Evolutionary conservation across 2,113 vertebrate genomes (phyloP), one percentile per base, ranked within the genome.

Genomic region (Notarius lentiginosus): DNA sequence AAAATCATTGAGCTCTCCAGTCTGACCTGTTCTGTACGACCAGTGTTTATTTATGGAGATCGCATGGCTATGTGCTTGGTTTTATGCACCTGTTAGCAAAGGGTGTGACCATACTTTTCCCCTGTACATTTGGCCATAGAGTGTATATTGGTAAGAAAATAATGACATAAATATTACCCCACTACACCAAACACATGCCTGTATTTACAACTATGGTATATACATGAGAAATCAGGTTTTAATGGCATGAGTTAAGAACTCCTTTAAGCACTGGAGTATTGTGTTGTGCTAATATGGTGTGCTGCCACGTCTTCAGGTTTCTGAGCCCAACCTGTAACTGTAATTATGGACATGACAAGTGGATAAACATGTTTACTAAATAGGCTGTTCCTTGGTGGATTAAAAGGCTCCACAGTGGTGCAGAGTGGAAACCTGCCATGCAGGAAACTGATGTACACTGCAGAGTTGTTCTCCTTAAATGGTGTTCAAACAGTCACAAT

Each of bases 311-410:
- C 24, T 75, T 53, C 68, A 63, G 11, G 17, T 70, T 63, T 83
- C 18, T 72, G 53, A 76, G 51, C 86, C 51, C 53, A 79, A 86
- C 58, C 53, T 79, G 53, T 55, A 84, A 87, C 76, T 88, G 88
- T 55, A 85, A 84, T 86, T 79, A 84, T 24, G 84, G 79, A 76
- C 17, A 65, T 90, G 85, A 86, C 90, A 87, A 79, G 60, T 89
- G 90, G 88, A 58, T 86, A 86, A 84, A 80, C 58, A 24, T 88
- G 83, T 91, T 90, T 85, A 88, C 86, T 86, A 72, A 72, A 79
- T 56, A 77, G 17, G 53, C 79, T 61, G 79, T 61, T 80, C 86
- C 83, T 80, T 30, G 88, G 88, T 85, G 60, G 60, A 83, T 63
- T 55, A 72, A 82, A 81, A 41, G 49, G 60, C 70, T 83, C 58